Evolutionary conservation across 2,797 vertebrate species (phyloP).

Genomic region (Anolis apletophallus): DNA sequence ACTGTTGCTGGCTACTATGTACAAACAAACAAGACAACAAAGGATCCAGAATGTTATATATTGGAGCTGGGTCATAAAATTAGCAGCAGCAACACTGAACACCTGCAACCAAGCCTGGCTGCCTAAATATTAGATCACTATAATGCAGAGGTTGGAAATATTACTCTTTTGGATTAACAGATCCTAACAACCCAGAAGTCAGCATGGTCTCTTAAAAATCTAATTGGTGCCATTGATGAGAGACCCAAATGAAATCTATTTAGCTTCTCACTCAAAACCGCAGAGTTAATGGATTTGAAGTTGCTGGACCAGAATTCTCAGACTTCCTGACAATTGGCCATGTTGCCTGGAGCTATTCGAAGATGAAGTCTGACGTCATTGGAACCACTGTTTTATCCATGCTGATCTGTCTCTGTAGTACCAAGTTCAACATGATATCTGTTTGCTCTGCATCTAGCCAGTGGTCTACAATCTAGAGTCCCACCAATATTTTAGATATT

Average conservation of each 20-base stretch:
- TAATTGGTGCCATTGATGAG: neutral
- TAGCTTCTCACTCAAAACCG: neutral
- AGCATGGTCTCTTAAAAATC: neutral
- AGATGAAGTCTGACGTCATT: neutral
- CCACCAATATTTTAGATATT: neutral
- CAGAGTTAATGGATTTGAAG: neutral
- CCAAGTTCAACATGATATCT: neutral
- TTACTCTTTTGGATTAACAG: no score
- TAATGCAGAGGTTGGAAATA: no score
- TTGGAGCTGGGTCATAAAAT: neutral
- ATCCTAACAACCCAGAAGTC: neutral
- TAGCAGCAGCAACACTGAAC: neutral
- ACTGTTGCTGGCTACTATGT: neutral
- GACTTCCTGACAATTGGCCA: neutral
- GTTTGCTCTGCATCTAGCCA: neutral
- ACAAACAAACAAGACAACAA: neutral
- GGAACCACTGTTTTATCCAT: neutral
- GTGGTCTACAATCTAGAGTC: neutral
- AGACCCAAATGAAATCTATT: neutral
- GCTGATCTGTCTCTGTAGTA: neutral
- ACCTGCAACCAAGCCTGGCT: neutral
- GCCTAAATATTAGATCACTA: neutral
- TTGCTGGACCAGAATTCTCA: neutral
- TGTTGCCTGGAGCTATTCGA: neutral
- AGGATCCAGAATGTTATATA: neutral